Evolutionary conservation across 2,797 vertebrate genomes (phyloP).

Genomic region (Lutjanus argentimaculatus): DNA sequence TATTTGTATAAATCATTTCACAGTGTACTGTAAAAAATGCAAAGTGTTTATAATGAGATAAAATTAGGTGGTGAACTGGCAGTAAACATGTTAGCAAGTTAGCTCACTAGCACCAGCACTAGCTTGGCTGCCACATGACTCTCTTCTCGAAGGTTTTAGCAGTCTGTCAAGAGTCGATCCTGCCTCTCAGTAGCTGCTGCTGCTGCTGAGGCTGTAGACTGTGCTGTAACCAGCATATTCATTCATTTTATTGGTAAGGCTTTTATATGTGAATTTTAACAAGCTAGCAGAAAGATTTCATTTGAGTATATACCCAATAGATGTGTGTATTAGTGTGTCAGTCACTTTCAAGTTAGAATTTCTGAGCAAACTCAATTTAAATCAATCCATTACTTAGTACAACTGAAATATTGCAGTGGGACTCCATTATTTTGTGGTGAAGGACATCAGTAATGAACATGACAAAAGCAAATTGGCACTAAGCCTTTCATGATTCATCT

Average conservation of each 20-base stretch:
- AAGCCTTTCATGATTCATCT: constrained; percentile 5
- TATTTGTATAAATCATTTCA: too few relatives aligned
- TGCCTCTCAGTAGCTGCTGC: background rate
- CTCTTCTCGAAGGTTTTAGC: background rate
- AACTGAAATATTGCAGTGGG: background rate
- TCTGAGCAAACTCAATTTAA: background rate
- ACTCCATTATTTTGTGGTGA: constrained; percentile 13
- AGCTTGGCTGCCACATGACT: background rate
- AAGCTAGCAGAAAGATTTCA: background rate
- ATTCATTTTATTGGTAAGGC: background rate
- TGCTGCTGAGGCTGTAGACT: background rate
- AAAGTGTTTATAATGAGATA: too few relatives aligned
- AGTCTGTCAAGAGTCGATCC: background rate
- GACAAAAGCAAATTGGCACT: constrained; percentile 17
- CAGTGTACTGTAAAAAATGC: too few relatives aligned
- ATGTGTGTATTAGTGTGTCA: background rate
- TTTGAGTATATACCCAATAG: background rate
- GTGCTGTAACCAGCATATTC: background rate
- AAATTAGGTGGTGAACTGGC: background rate
- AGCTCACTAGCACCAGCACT: background rate
- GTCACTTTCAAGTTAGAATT: background rate
- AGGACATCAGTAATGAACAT: constrained; percentile 15
- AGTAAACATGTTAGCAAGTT: too few relatives aligned
- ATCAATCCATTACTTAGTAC: background rate
- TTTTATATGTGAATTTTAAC: background rate